Evolutionary conservation across 2,888 invertebrate species (phyloP), one percentile per base, ranked within the genome.

Genomic region (Periphyllus acericola): DNA sequence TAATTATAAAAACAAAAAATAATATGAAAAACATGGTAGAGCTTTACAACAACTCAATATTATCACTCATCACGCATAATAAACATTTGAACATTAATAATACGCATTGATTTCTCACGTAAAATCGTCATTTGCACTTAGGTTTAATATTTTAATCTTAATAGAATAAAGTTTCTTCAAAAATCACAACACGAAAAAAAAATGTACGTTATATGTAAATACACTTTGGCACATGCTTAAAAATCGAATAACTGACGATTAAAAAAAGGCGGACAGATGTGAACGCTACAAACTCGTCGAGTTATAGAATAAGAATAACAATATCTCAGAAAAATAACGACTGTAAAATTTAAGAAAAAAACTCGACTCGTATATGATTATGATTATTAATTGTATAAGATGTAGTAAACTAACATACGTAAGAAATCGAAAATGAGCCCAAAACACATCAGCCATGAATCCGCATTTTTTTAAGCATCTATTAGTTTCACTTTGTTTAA

Each of bases 101-200:
- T 60, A 60, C 34, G 25, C 25, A 5, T 52, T n/a, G 84, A 68
- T 46, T 76, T 68, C 66, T 76, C 25, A 52, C 46, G 25, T 34
- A 11, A 78, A 68, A 84, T 34, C 32, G 11, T 19, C 68, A 68
- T n/a, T 75, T 74, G 36, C 5, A 78, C 25, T 34, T 84, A 52
- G 25, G 17, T 32, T 25, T 82, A 82, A 29, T 32, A 68, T n/a
- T n/a, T n/a, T 46, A 81, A 68, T 76, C 9, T 76, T 40, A 76
- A 78, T 46, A n/a, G 76, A 68, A 76, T 66, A 71, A 52, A 76
- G 25, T 76, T 84, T 74, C 4, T 17, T 84, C 68, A 78, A 84
- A 84, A 78, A 84, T 84, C 76, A 84, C 84, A 84, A 84, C 84
- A 78, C n/a, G 46, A 78, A 68, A 76, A 84, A 76, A 76, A 72